Percentiles rank a stretch among this genome's conserved stretches.
These are phyloP conservation scores for Mimachlamys varia DNA, from an alignment of 2,888 invertebrate genomes.

Conservation along the genomic window DNA sequence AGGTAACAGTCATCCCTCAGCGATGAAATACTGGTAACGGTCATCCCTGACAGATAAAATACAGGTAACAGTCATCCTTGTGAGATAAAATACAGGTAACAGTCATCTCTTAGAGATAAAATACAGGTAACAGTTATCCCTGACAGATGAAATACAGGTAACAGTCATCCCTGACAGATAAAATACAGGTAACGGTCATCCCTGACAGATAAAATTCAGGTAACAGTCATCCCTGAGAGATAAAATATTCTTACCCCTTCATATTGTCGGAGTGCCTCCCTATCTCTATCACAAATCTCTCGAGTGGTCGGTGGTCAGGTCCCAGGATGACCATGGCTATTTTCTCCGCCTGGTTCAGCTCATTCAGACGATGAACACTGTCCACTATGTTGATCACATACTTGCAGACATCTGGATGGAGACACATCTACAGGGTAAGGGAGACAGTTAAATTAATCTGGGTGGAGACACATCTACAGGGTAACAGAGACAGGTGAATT, in stretches of 20 bases:
- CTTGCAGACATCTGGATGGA: constrained; percentile 72
- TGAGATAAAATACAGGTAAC: constrained; percentile 70
- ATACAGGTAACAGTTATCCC: background rate
- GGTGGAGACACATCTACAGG: no score
- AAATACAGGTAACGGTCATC: no score
- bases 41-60: no score
- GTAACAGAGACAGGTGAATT: background rate
- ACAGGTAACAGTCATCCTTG: no score
- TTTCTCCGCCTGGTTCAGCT: constrained; percentile 64
- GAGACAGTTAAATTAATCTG: no score
- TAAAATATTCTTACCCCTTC: background rate
- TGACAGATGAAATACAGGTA: no score
- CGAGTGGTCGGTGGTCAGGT: constrained; percentile 61
- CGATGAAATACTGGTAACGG: constrained; percentile 38
- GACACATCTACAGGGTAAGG: constrained; percentile 67
- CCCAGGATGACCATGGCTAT: constrained; percentile 70
- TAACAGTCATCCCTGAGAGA: no score
- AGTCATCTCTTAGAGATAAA: constrained; percentile 60
- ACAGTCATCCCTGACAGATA: no score
- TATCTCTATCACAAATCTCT: constrained; percentile 76
- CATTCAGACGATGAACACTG: constrained; percentile 66
- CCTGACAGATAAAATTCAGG: no score
- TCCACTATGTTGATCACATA: constrained; percentile 50
- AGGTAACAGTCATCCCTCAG: constrained; percentile 66
- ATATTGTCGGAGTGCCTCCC: constrained; percentile 1